phyloP scores from a whole-genome alignment of 2,797 vertebrate species.

The Meriones psammophilus region DNA sequence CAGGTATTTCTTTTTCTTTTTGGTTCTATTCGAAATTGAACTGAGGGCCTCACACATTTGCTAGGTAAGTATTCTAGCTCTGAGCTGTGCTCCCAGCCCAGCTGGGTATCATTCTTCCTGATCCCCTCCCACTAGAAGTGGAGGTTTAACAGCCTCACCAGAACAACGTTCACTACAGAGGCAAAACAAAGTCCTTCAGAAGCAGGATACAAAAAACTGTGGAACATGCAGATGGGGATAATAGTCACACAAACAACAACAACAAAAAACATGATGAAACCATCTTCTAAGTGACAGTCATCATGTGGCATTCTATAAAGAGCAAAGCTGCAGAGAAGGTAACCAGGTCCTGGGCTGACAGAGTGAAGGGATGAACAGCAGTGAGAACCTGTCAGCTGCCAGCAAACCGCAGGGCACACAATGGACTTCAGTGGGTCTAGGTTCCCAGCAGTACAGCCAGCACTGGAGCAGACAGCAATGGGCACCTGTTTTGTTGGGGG shows the following conservation, averaged over 20 bases:
- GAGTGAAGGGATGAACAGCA: not conserved
- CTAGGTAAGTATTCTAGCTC: not conserved
- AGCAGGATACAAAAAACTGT: not conserved
- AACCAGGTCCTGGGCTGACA: not conserved
- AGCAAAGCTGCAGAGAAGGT: not conserved
- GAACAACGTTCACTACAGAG: not conserved
- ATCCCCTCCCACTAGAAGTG: not conserved
- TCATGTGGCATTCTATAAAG: not conserved
- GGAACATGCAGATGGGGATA: not conserved
- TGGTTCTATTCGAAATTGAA: not conserved
- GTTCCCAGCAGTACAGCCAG: not conserved
- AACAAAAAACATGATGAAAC: not conserved
- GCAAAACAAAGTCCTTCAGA: not conserved
- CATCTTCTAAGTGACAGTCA: not conserved
- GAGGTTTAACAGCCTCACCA: slow-evolving; percentile 32
- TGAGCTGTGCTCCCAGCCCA: not conserved
- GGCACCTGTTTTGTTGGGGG: not conserved
- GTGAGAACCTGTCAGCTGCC: not conserved
- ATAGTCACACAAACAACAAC: no score
- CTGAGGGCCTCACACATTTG: not conserved
- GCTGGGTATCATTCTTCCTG: not conserved
- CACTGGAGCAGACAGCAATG: no score
- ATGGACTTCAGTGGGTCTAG: not conserved
- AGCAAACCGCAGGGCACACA: not conserved
- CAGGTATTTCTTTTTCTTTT: not conserved